Base-by-base conservation (phyloP, 2,888 invertebrate genomes). In the Drosophila kanekoi region DNA sequence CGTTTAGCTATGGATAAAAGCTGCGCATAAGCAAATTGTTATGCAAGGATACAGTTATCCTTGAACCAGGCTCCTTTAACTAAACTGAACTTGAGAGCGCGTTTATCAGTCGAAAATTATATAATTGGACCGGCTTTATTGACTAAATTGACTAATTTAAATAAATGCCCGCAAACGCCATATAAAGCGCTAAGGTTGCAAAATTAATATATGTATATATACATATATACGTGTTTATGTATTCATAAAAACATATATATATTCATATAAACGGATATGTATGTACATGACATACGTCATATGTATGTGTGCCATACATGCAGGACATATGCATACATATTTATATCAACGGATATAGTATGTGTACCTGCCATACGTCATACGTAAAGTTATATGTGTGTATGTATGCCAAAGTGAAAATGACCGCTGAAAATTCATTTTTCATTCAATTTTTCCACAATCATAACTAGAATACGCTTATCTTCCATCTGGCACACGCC, bases 391-490 rank as follows among this genome's bases (percentile, higher is more conserved):
- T 1, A 32, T 3, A 60, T 23, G 11, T 28, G 35, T 35, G 16
- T 37, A 6, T 11, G 48, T 23, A 23, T 23, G 23, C 5, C 20
- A 1, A 1, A 38, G n/a, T 41, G 32, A 45, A 47, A 47, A 28
- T 57, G 40, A 10, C 18, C 10, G 11, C n/a, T 11, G 16, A 57
- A 57, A 37, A 18, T 33, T 11, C 20, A 13, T 11, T 28, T 51
- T 54, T 18, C 35, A 58, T 33, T 47, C 9, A 5, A 47, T 71
- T 70, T 67, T 59, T 16, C 45, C 56, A 53, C 54, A 61, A 69
- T 61, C 66, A 47, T 33, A 52, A 63, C 51, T 40, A 44, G 57
- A 72, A 54, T 67, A 23, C 53, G 72, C 86, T 86, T 83, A 86
- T 81, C 86, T 64, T 37, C 16, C 16, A 59, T 61, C 59, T 53